Evolutionary conservation across 2,113 vertebrate species (phyloP).

Genomic region (Catharus minimus): DNA sequence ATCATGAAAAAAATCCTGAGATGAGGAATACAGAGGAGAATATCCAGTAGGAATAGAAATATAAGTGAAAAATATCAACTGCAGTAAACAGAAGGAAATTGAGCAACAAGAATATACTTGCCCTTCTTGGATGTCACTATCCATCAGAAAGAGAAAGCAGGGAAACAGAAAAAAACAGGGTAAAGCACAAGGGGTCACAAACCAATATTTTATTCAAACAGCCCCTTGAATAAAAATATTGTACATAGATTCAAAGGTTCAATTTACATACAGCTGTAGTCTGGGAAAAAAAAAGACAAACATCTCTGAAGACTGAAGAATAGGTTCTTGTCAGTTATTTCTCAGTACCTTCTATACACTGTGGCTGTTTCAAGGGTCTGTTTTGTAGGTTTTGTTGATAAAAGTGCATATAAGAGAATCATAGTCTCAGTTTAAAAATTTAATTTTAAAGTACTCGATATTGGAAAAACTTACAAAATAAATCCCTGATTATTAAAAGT

Average conservation of each 20-base stretch:
- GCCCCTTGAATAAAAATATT: conserved; percentile 88
- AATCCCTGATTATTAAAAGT: conserved; percentile 18
- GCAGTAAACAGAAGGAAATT: conserved; percentile 75
- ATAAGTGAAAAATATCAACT: conserved; percentile 65
- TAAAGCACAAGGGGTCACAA: conserved; percentile 83
- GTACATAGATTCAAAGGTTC: conserved; percentile 79
- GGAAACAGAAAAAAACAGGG: conserved; percentile 84
- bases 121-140: conserved; percentile 81
- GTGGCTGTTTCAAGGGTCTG: conserved; percentile 72
- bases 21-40: conserved; percentile 74
- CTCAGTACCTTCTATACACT: conserved; percentile 60
- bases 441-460: neutral
- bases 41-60: conserved; percentile 69
- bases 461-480: neutral
- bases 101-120: conserved; percentile 86
- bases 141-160: conserved; percentile 84
- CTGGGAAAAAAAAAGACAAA: conserved; percentile 63
- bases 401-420: conserved; percentile 3
- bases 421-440: neutral
- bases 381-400: conserved; percentile 4
- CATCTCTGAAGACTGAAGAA: conserved; percentile 62
- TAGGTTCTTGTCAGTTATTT: conserved; percentile 29
- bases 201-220: conserved; percentile 87
- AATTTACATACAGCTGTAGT: conserved; percentile 73
- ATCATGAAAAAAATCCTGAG: conserved; percentile 39